A percentile compares a stretch with the other conserved stretches of the same genome.
Evolutionary conservation across 2,113 vertebrate genomes (phyloP).

Genomic region (Coptodon rendalli): DNA sequence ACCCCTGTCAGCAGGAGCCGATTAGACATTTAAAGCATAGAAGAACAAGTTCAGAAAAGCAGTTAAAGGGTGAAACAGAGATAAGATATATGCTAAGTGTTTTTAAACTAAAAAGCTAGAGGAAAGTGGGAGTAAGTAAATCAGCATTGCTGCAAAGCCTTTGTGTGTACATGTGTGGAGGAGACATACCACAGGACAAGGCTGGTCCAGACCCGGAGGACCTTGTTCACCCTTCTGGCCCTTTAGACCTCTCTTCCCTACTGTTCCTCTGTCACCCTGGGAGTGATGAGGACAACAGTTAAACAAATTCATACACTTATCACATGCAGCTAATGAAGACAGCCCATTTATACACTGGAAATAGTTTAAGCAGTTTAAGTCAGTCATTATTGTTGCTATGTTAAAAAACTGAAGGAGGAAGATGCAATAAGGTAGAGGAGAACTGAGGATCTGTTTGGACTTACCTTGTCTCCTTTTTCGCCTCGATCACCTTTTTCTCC

Average conservation of each 20-base stretch:
- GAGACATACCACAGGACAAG: slow-evolving; percentile 90
- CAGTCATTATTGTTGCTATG: not conserved
- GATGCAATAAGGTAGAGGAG: not conserved
- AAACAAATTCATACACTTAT: not conserved
- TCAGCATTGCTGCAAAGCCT: not conserved
- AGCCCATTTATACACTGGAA: not conserved
- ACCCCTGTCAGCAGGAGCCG: slow-evolving; percentile 62
- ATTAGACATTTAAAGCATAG: slow-evolving; percentile 36
- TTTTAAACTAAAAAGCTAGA: not conserved
- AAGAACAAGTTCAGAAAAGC: slow-evolving; percentile 1
- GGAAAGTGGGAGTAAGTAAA: not conserved
- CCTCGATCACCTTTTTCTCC: slow-evolving; percentile 90
- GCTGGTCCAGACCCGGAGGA: slow-evolving; percentile 91
- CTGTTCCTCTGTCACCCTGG: slow-evolving; percentile 86
- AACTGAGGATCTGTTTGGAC: not conserved
- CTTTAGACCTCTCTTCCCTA: slow-evolving; percentile 88
- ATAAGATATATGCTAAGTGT: not conserved
- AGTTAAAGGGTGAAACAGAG: not conserved
- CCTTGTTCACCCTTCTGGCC: slow-evolving; percentile 95
- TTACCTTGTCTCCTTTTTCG: slow-evolving; percentile 89
- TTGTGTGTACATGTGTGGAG: not conserved
- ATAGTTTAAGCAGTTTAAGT: not conserved
- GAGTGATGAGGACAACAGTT: not conserved
- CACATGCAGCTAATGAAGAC: not conserved
- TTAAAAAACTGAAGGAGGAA: not conserved